Evolutionary conservation across 2,888 invertebrate genomes (phyloP), one percentile per base, ranked within the genome.

Genomic region (Melinaea menophilus): DNA sequence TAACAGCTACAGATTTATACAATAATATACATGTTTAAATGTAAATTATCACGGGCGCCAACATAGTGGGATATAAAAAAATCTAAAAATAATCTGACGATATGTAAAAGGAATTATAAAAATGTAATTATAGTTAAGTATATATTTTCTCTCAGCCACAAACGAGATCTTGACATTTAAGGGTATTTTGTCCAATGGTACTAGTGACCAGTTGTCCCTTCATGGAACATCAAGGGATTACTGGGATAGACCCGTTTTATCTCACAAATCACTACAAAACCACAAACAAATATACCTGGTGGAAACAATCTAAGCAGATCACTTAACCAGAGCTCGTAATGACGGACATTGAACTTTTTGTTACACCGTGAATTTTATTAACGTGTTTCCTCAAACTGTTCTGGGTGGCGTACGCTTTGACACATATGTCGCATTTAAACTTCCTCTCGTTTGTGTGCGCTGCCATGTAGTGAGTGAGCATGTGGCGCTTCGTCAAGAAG

Each of bases 381-480:
- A 90, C 84, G 64, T 90, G 90, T 64, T 87, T 88, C 34, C 86
- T 72, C 57, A 80, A 83, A 64, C 88, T 87, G 58, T 84, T 88
- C 71, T 88, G 87, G 3, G 88, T 90, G 0, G 88, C 88, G 61
- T 88, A 92, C 69, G 91, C 92, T 61, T 92, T 92, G 0, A 92
- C 91, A 69, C 94, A 94, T 0, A 92, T 83, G 12, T 93, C 92
- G 69, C 94, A 93, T 61, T 93, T 91, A 63, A 91, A 92, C 33
- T 87, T 89, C 45, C 90, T 86, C 51, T 92, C 92, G 57, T 91
- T 91, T 0, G 90, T 90, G 61, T 90, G 90, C 11, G 86, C 87
- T 2, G 88, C 85, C 78, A 89, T 77, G 62, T 90, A 90, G 71
- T 92, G 92, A 0, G 86, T 87, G 13, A 87, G 71, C 81, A 88